Base-by-base conservation (phyloP, 2,888 invertebrate genomes). In the Pseudococcus jackbeardsleyi region DNA sequence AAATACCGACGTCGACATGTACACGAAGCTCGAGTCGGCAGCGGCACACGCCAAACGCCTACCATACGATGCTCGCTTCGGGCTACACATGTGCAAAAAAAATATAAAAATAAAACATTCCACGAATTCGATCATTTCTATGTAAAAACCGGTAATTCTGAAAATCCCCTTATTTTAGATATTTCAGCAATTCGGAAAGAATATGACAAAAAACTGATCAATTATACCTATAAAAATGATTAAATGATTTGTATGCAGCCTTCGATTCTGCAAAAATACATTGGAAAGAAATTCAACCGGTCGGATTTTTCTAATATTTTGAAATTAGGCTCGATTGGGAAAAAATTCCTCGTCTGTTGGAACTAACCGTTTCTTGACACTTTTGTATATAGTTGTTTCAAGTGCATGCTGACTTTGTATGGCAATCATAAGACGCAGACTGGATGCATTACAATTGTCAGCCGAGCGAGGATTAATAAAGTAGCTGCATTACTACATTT, bases 61-160 rank as follows among this genome's bases (percentile, higher is more conserved):
- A 64, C 39, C 77, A 77, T 77, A 39, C 42, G 79, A 82, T 82
- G 19, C 46, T 82, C 7, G 46, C 79, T 82, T 46, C 79, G 46
- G 79, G 79, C 79, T 82, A 82, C 79, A 33, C 26, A 50, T 54
- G 19, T 79, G 82, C 88, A 59, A 87, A 77, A 42, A 42, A 42
- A 42, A 42, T 6, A 42, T 6, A 8, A 42, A 87, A 88, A 33
- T 33, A 33, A 87, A 26, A 39, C 77, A 77, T 87, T 88, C 88
- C 88, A 82, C n/a, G 88, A 88, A 88, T 88, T 79, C 17, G 54
- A 77, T 39, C 33, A 77, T 88, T 88, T 88, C 88, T 82, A 77
- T 87, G 87, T 87, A 88, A 88, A 33, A 87, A 88, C 82, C 50
- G 19, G 50, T 88, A 82, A 79, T 79, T 88, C 87, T 77, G 15